Base-by-base conservation (phyloP, 1,140 invertebrate species). In the Doryteuthis pealeii region DNA sequence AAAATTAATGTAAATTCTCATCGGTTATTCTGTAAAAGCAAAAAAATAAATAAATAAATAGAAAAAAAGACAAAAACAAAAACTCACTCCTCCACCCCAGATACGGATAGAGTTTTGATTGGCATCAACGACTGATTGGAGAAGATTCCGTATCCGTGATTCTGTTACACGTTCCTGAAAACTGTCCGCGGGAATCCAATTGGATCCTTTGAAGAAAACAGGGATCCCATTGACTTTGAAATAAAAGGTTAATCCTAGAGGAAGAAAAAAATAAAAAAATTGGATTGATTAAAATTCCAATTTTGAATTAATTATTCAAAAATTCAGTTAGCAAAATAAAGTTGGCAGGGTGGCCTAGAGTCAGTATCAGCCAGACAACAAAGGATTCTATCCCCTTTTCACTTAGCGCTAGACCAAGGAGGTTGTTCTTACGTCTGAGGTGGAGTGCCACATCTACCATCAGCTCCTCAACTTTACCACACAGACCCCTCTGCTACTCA, bases 31-130 rank as follows among this genome's bases (percentile, higher is more conserved):
- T n/a, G n/a, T 40, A 40, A 70, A 31, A 65, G 8, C 3, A 26
- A 30, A 14, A 30, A 65, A 5, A 4, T 26, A 8, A 40, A 40
- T 40, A 68, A 68, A 33, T 26, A 5, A 68, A 68, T 28, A 31
- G 28, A 30, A 22, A 68, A 26, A 32, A 33, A 18, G 22, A 31
- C 15, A 68, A 49, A 49, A 35, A 33, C 6, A 14, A 75, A 69
- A 40, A 78, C 84, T 79, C 71, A 86, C 84, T 73, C 87, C 98
- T 49, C 98, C 98, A 30, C 98, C 98, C 98, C 98, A 99, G 0
- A 99, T 94, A 26, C 98, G 89, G 0, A 99, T 86, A 91, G 96
- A 95, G 84, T 98, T 97, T 93, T 97, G 96, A 82, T 99, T 91
- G 0, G 93, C 92, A 49, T 93, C 91, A 77, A 91, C 91, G 0